Conservation (phyloP, 2,797 vertebrate genomes). For the Amblyopsis hoosieri region DNA sequence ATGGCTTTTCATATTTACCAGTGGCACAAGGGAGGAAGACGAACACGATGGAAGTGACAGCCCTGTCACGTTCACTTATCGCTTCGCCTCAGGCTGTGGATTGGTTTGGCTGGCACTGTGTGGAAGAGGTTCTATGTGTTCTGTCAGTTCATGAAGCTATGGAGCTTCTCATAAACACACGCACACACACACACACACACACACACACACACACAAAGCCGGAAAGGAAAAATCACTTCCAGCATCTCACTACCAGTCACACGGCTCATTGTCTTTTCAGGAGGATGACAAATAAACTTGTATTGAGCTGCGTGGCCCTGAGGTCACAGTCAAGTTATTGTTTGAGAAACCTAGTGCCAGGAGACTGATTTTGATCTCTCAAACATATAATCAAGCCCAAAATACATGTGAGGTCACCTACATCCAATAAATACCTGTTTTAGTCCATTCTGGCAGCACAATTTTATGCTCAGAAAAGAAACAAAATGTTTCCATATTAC, state of each 20-base stretch:
- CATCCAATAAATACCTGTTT: slow-evolving; percentile 26
- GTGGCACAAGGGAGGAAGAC: slow-evolving; percentile 21
- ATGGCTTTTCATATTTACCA: slow-evolving; percentile 24
- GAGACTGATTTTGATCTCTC: slow-evolving; percentile 54
- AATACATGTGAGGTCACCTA: slow-evolving; percentile 35
- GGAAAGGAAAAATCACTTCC: slow-evolving; percentile 19
- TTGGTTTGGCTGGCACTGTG: too few relatives aligned
- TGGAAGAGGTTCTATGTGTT: too few relatives aligned
- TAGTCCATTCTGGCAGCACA: slow-evolving; percentile 3
- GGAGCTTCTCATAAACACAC: neutral
- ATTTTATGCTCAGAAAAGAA: slow-evolving; percentile 5
- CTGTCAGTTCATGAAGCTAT: too few relatives aligned
- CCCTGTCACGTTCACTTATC: too few relatives aligned
- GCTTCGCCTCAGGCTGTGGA: too few relatives aligned
- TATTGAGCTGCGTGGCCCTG: slow-evolving; percentile 16
- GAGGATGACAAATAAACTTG: too few relatives aligned
- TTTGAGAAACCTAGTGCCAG: slow-evolving; percentile 48
- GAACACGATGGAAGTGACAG: neutral
- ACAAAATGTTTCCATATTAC: neutral
- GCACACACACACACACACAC: slow-evolving; percentile 14
- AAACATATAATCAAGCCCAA: slow-evolving; percentile 38
- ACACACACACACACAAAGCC: slow-evolving; percentile 7
- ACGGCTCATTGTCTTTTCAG: slow-evolving; percentile 17
- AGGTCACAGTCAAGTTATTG: slow-evolving; percentile 46
- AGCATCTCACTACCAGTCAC: slow-evolving; percentile 35